Evolutionary conservation across 2,113 vertebrate genomes (phyloP), one percentile per base, ranked within the genome.

Genomic region (Beaufortia kweichowensis): DNA sequence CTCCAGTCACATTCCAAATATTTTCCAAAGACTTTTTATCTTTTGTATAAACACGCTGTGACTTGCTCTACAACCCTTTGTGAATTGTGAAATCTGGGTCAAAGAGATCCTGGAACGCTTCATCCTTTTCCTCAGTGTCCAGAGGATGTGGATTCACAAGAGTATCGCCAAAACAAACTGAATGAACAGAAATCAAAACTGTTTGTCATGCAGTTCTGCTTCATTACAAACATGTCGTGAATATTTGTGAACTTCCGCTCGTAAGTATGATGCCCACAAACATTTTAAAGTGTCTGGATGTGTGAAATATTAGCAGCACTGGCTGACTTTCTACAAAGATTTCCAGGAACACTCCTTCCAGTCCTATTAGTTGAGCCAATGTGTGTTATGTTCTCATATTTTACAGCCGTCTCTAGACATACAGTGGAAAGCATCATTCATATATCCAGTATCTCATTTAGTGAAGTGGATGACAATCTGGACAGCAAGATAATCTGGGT

Each of bases 81-180:
- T 56, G 24, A 41, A 43, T 8, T 59, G 39, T 79, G 29, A 82
- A 76, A 46, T 59, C 53, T 64, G 39, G 61, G 68, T 66, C 73
- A 72, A 62, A 59, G 31, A 72, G 59, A 68, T 57, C 26, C 73
- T 67, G 81, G 61, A 67, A 82, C 62, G 77, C 67, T 23, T 61
- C 60, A 65, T 67, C 76, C 75, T 67, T 73, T 71, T 31, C 53
- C 57, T 17, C 57, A 62, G 60, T 62, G 72, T 69, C 69, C 60
- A 56, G 72, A 82, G 81, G 77, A 82, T 76, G 67, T 82, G 73
- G 65, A 79, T 43, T 71, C 60, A n/a, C 17, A 61, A 74, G 35
- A n/a, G 24, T 31, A 4, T 35, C 21, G 70, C 77, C 81, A 82
- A 76, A 63, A 76, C 23, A 76, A 82, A 82, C 77, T 55, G 31